These are phyloP conservation scores for Drosophila paramelanica DNA, from an alignment of 2,888 invertebrate genomes.

Conservation along the genomic window DNA sequence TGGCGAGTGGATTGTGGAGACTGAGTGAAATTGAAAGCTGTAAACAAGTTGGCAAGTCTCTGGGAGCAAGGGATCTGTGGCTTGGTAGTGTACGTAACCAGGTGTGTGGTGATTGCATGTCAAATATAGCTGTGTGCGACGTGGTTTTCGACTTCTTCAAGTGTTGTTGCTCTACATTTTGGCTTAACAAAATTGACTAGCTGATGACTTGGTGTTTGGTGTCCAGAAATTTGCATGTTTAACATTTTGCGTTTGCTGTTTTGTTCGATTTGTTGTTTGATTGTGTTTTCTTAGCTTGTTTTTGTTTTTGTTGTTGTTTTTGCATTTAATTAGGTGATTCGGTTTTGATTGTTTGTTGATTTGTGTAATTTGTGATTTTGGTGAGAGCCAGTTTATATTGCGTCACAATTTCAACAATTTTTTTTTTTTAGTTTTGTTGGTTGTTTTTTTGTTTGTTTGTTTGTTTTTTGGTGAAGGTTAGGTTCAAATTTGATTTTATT, in stretches of 20 bases:
- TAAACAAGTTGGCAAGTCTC: constrained; percentile 2
- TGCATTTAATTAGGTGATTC: constrained; percentile 45
- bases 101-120: constrained; percentile 24
- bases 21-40: constrained; percentile 34
- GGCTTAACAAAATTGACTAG: constrained; percentile 34
- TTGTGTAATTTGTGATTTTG: constrained; percentile 42
- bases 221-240: constrained; percentile 55
- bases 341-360: constrained; percentile 44
- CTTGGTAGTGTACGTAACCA: constrained; percentile 11
- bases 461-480: constrained; percentile 32
- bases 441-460: not conserved
- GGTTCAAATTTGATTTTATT: constrained; percentile 46
- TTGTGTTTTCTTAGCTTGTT: constrained; percentile 25
- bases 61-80: constrained; percentile 1
- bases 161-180: constrained; percentile 49
- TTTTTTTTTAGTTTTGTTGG: constrained; percentile 5
- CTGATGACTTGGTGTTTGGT: constrained; percentile 45
- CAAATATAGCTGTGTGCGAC: constrained; percentile 38
- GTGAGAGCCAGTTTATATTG: constrained; percentile 38
- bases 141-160: constrained; percentile 22
- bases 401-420: constrained; percentile 37
- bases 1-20: constrained; percentile 21
- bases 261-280: constrained; percentile 37
- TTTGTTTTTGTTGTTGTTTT: constrained; percentile 32
- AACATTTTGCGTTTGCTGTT: constrained; percentile 36